Percentiles rank a stretch among this genome's conserved stretches.
Evolutionary conservation across 92 coral and sea anemone genomes (phyloP).

Genomic region (Epizoanthus stellaris): DNA sequence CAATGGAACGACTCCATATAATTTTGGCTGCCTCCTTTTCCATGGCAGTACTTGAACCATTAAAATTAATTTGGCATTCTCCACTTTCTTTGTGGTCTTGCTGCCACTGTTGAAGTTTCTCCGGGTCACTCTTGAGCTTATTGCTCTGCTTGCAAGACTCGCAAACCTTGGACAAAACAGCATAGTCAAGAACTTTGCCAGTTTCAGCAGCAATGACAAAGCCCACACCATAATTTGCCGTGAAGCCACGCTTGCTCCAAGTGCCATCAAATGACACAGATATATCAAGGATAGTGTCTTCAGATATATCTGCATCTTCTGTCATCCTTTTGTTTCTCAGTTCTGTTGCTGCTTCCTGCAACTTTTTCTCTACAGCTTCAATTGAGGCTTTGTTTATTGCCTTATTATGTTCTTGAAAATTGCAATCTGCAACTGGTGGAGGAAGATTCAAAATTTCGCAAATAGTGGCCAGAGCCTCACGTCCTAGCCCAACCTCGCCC

Average conservation of each 20-base stretch:
- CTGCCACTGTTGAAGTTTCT: constrained; percentile 11
- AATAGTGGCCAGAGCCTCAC: constrained; percentile 52
- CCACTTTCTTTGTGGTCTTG: constrained; percentile 19
- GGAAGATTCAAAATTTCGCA: constrained; percentile 49
- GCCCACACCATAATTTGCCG: constrained; percentile 60
- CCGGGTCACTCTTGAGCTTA: constrained; percentile 12
- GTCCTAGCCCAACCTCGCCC: constrained; percentile 52
- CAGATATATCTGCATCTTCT: constrained; percentile 34
- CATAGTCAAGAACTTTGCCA: constrained; percentile 61
- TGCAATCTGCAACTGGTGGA: constrained; percentile 41
- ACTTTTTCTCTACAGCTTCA: constrained; percentile 24
- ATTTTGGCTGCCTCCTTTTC: constrained; percentile 8
- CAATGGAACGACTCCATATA: constrained; percentile 5
- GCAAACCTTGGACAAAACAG: constrained; percentile 53
- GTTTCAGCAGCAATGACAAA: constrained; percentile 63
- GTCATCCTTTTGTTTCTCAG: constrained; percentile 5
- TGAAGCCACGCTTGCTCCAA: constrained; percentile 59
- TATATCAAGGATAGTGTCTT: constrained; percentile 20
- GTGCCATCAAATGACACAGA: constrained; percentile 54
- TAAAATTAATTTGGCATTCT: neutral
- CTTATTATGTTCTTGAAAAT: constrained; percentile 39
- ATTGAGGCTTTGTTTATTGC: constrained; percentile 41
- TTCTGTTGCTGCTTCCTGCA: constrained; percentile 44
- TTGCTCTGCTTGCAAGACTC: constrained; percentile 41
- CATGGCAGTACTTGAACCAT: neutral